These are phyloP conservation scores for Dunckerocampus dactyliophorus DNA, from an alignment of 2,113 vertebrate genomes.

Conservation along the genomic window DNA sequence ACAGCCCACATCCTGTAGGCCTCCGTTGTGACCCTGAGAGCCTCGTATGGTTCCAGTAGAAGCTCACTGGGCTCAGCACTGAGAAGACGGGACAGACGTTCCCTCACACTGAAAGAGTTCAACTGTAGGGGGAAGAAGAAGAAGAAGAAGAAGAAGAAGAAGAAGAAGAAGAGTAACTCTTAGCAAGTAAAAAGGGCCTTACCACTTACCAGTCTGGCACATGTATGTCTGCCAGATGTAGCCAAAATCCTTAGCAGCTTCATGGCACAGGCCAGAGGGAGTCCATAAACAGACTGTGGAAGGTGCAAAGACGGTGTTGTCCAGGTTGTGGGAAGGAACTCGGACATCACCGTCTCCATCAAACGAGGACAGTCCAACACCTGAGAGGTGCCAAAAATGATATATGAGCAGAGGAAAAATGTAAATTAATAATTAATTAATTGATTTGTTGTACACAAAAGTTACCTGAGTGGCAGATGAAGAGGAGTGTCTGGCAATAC, in stretches of 20 bases:
- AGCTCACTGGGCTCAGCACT: constrained; percentile 81
- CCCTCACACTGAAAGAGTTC: constrained; percentile 75
- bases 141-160: background rate
- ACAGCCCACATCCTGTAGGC: constrained; percentile 87
- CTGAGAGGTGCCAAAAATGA: constrained; percentile 55
- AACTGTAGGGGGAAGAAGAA: constrained; percentile 56
- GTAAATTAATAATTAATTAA: background rate
- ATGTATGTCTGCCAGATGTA: constrained; percentile 80
- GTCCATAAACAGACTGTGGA: constrained; percentile 73
- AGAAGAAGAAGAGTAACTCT: background rate
- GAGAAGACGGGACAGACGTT: constrained; percentile 79
- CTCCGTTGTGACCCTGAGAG: constrained; percentile 77
- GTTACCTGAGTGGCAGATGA: constrained; percentile 81
- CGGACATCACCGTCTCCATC: constrained; percentile 81
- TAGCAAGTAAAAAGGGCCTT: background rate
- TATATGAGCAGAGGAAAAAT: background rate
- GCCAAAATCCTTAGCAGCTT: constrained; percentile 91
- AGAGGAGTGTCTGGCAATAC: constrained; percentile 84
- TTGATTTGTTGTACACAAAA: background rate
- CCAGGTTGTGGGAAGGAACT: constrained; percentile 90
- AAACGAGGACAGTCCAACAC: constrained; percentile 90
- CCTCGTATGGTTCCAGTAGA: constrained; percentile 77
- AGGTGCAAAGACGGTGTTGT: constrained; percentile 44
- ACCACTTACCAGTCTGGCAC: constrained; percentile 86
- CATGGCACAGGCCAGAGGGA: constrained; percentile 82